A percentile compares a stretch with the other conserved stretches of the same genome.
These are phyloP conservation scores for Thumatha senex DNA, from an alignment of 2,888 invertebrate species.

Conservation along the genomic window DNA sequence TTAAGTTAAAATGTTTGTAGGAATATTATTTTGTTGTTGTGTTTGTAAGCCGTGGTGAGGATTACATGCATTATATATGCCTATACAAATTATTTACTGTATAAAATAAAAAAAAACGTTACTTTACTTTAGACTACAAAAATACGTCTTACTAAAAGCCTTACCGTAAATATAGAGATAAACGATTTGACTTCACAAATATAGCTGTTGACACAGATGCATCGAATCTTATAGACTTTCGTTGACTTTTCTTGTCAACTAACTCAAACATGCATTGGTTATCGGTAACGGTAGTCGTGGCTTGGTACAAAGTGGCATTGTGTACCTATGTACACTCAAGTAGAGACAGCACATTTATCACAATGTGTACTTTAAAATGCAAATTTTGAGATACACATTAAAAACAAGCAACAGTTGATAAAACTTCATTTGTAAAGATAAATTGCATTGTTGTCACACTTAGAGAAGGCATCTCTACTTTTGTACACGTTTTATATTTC, in stretches of 20 bases:
- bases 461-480: too few relatives aligned
- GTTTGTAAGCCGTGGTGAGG: too few relatives aligned
- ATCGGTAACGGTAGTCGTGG: slow-evolving; percentile 38
- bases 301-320: slow-evolving; percentile 31
- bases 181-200: slow-evolving; percentile 23
- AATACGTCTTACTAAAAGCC: not conserved
- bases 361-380: slow-evolving; percentile 16
- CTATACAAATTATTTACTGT: not conserved
- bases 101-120: slow-evolving; percentile 1
- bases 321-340: slow-evolving; percentile 11
- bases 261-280: slow-evolving; percentile 40
- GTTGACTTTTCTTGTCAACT: slow-evolving; percentile 28
- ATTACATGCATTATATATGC: too few relatives aligned
- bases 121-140: slow-evolving; percentile 4
- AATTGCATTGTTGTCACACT: too few relatives aligned
- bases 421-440: too few relatives aligned
- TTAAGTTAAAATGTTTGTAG: too few relatives aligned
- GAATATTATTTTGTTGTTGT: too few relatives aligned
- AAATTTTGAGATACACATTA: slow-evolving; percentile 10
- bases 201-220: slow-evolving; percentile 34
- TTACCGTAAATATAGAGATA: slow-evolving; percentile 21
- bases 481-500: too few relatives aligned
- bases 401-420: too few relatives aligned
- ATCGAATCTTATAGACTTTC: slow-evolving; percentile 28
- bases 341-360: slow-evolving; percentile 23